Evolutionary conservation across 2,113 vertebrate species (phyloP), one percentile per base, ranked within the genome.

Genomic region (Pedetes capensis): DNA sequence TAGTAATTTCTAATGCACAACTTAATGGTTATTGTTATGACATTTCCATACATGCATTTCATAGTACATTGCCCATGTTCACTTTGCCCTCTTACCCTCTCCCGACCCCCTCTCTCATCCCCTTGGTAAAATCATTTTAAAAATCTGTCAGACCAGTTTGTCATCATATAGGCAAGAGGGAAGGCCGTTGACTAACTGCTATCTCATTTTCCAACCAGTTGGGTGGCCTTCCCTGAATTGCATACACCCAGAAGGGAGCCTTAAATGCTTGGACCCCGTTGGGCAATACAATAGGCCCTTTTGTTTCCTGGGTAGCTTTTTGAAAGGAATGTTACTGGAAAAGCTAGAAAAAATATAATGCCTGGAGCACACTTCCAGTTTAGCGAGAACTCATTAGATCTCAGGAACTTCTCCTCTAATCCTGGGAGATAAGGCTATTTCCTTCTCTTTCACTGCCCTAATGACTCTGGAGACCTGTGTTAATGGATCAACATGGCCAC

Each of bases 351-450:
- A 94, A 94, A 57, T 16, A 20, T 68, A 61, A 69, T 89, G 80
- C 78, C n/a, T 75, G 66, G 81, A 93, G 55, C 76, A 87, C 74
- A 83, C 32, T 59, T 74, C 47, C 29, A 86, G 74, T 72, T 96
- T 88, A 86, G 72, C 88, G 93, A 69, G 66, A 94, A 87, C 76
- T 96, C 93, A 95, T 97, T 96, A 96, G 83, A 72, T 94, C 49
- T 92, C 57, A 63, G 87, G 79, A 94, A 89, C 93, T 69, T 96
- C 71, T 39, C 55, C 11, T 85, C n/a, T 96, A 93, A 94, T 93
- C 79, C 83, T 85, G 64, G 68, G 55, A 94, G 87, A 93, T 87
- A 80, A 96, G n/a, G 55, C 79, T 14, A 78, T 93, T 96, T 97
- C 91, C 96, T 94, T 96, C 95, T 92, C 82, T 93, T 91, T 95